Evolutionary conservation across 2,113 vertebrate genomes (phyloP).

Genomic region (Tretioscincus oriximinensis): DNA sequence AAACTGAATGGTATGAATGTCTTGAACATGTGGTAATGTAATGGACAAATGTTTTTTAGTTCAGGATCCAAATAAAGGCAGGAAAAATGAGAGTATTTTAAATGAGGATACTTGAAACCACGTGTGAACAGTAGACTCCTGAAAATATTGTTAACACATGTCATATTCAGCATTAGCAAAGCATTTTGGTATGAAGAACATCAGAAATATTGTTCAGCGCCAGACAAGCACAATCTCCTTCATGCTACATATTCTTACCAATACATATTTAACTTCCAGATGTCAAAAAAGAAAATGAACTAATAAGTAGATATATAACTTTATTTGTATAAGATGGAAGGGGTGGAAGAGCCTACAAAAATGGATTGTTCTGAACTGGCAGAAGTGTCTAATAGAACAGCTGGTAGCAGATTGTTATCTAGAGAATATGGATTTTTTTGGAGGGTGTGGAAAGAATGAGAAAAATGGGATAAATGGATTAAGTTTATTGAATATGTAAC

Average conservation of each 20-base stretch:
- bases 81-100: neutral
- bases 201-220: slow-evolving; percentile 2
- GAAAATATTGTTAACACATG: neutral
- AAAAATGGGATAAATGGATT: no score
- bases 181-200: slow-evolving; percentile 27
- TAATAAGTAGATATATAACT: slow-evolving; percentile 1
- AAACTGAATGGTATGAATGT: neutral
- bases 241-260: slow-evolving; percentile 15
- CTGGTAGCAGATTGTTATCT: no score
- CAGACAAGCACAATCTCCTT: slow-evolving; percentile 13
- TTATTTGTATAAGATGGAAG: no score
- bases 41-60: neutral
- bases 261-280: slow-evolving; percentile 10
- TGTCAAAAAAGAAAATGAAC: neutral
- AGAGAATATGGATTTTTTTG: no score
- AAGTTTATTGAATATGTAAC: no score
- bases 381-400: no score
- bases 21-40: neutral
- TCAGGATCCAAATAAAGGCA: neutral
- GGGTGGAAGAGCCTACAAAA: no score
- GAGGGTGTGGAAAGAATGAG: no score
- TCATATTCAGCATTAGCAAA: slow-evolving; percentile 23
- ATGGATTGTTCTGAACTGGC: no score
- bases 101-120: neutral
- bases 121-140: neutral